Base-by-base conservation (phyloP, 2,888 invertebrate genomes). In the Acheta domesticus region DNA sequence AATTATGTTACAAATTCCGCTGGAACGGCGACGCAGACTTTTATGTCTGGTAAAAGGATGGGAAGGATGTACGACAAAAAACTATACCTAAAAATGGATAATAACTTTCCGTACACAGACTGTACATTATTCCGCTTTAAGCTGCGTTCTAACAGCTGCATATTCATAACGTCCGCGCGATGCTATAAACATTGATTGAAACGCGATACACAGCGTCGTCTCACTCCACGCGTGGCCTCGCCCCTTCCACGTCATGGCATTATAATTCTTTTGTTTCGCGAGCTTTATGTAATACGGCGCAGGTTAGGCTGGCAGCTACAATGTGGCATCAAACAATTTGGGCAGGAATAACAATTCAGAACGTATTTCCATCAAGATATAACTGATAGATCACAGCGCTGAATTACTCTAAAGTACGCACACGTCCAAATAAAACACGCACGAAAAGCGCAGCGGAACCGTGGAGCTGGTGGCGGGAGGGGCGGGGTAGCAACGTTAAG, bases 181-280 rank as follows among this genome's bases (percentile, higher is more conserved):
- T 62, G n/a, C 62, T 62, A 62, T 62, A 62, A 62, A 62, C 62
- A 62, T 62, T 62, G 62, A 62, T 62, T 62, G 62, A 62, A 62
- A 62, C 62, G 62, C 62, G 62, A 62, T 62, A 62, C 62, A 62
- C 14, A 62, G 14, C 62, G 16, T 3, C 62, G 62, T 62, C 62
- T 62, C 62, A 62, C 62, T 62, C 62, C 62, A 62, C n/a, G 62
- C 5, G 16, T 14, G 62, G 16, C 16, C 62, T 14, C 62, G 11
- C 62, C 62, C n/a, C 62, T 62, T 62, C 62, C 62, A 62, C 62
- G n/a, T 62, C 62, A 62, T 62, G n/a, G 62, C 62, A 62, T 62
- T 62, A 62, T 62, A 62, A 62, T 62, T 62, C 62, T 62, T 62
- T 62, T 62, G 62, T 62, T 62, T 62, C 14, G 62, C n/a, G 62